These are phyloP conservation scores for Odobenus rosmarus DNA, from an alignment of 2,113 vertebrate species.

Conservation along the genomic window DNA sequence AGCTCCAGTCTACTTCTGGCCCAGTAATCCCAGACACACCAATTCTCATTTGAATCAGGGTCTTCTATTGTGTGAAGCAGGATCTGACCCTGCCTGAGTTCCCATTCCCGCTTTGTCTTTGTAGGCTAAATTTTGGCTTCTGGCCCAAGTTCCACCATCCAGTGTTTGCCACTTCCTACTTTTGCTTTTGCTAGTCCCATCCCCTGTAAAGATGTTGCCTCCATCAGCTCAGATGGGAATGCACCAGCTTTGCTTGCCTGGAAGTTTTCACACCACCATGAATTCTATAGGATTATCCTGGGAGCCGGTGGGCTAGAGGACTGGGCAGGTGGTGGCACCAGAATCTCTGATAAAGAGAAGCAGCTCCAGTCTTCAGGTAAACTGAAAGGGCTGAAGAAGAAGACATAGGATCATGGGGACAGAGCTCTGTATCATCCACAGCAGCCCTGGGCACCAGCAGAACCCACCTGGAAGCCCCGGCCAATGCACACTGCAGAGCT, in stretches of 20 bases:
- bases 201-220: neutral
- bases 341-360: neutral
- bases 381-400: neutral
- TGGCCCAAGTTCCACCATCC: neutral
- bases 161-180: neutral
- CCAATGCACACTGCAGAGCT: constrained; percentile 63
- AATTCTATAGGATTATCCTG: neutral
- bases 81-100: neutral
- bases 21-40: neutral
- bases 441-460: constrained; percentile 24
- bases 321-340: neutral
- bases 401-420: neutral
- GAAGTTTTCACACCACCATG: neutral
- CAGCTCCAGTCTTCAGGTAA: neutral
- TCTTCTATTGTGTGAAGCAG: neutral
- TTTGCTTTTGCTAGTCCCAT: neutral
- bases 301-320: neutral
- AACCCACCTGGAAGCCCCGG: neutral
- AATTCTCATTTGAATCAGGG: neutral
- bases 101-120: neutral
- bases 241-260: neutral
- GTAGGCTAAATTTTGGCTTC: neutral
- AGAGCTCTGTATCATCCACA: neutral
- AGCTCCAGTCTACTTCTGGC: neutral
- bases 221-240: neutral